Evolutionary conservation across 2,797 vertebrate species (phyloP), one percentile per base, ranked within the genome.

Genomic region (Lepilemur ruficaudatus): DNA sequence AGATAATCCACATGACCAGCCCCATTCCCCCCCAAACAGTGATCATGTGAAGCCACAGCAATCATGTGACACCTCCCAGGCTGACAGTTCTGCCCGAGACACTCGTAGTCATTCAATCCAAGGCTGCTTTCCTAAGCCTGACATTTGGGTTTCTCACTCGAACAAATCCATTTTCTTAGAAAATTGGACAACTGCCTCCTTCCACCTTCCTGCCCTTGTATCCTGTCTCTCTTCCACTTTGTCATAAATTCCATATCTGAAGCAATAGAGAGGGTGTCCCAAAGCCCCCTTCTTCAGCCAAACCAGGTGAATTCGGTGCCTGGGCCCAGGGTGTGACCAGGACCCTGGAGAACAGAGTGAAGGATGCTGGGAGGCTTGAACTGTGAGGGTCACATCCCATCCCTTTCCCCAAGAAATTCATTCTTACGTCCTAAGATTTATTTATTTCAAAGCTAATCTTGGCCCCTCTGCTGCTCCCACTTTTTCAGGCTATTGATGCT

Each of bases 401-500:
- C 57, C 46, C 72, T 70, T 87, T 61, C 67, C 69, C 72, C 25
- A 59, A 82, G 72, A 91, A 79, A 92, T 43, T 25, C 69, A 94
- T 83, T 67, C 87, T 95, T 48, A 59, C 76, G 81, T 79, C 87
- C 87, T 30, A 61, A 95, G 94, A 98, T 96, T 95, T 95, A 97
- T 94, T 97, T 96, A 96, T 97, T 93, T 91, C 85, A 91, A 96
- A 97, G 97, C 97, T 98, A 97, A 91, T 98, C 96, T 94, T 83
- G 93, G 93, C 57, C 94, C n/a, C 55, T 80, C 69, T 88, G 59
- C 70, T 85, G 97, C 93, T 98, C 97, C 98, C 97, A 98, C 97
- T 97, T 98, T 98, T 98, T 98, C 98, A 98, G 98, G 97, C 96
- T 98, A 98, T 95, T 97, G 98, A 98, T 98, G 98, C 93, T 13